A percentile compares a stretch with the other conserved stretches of the same genome.
These are phyloP conservation scores for Pammene fasciana DNA, from an alignment of 2,888 invertebrate species.

Conservation along the genomic window DNA sequence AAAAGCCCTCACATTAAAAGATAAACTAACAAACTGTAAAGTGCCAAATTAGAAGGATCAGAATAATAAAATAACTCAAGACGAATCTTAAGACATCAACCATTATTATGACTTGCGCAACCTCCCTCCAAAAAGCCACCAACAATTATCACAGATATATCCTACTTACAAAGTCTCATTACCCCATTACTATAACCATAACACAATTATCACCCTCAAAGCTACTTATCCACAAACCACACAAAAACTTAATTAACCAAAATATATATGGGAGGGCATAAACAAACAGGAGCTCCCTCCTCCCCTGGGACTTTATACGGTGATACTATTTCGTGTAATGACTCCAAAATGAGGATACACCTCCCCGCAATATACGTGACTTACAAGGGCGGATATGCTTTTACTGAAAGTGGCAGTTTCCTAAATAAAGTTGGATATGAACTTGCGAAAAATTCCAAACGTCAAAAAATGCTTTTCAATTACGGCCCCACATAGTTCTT, in stretches of 20 bases:
- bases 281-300: conserved; percentile 74
- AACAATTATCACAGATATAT: conserved; percentile 49
- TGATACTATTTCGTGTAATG: conserved; percentile 83
- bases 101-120: neutral
- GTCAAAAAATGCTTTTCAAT: no score
- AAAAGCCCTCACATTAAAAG: no score
- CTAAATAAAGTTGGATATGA: no score
- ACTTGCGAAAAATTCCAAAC: no score
- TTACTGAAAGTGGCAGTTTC: conserved; percentile 21
- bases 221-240: conserved; percentile 68
- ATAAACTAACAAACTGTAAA: no score
- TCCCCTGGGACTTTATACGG: conserved; percentile 76
- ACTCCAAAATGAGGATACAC: conserved; percentile 81
- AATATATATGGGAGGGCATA: conserved; percentile 77
- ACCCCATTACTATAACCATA: conserved; percentile 57
- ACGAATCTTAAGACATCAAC: neutral
- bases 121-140: conserved; percentile 6
- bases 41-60: neutral
- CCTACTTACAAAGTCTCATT: conserved; percentile 38
- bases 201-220: conserved; percentile 36
- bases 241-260: conserved; percentile 83
- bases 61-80: conserved; percentile 2
- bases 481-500: no score
- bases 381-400: conserved; percentile 24
- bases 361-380: conserved; percentile 68